These are phyloP conservation scores for Silurus aristotelis DNA, from an alignment of 2,797 vertebrate genomes.

Conservation along the genomic window DNA sequence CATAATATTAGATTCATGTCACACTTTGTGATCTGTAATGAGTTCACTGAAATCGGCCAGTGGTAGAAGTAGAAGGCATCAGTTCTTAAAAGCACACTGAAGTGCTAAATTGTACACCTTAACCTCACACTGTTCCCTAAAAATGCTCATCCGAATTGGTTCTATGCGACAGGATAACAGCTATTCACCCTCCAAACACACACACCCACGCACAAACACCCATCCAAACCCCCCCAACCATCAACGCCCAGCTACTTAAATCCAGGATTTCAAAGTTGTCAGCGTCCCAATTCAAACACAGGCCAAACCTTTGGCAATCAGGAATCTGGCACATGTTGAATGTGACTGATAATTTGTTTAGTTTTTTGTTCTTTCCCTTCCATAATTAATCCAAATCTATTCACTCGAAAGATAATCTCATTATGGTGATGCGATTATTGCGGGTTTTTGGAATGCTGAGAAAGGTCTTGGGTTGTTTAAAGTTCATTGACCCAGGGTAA, in stretches of 20 bases:
- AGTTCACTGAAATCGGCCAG: too few species aligned
- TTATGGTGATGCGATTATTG: not conserved
- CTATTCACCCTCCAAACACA: not conserved
- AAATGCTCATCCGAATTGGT: too few species aligned
- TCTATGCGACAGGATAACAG: not conserved
- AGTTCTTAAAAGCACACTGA: not conserved
- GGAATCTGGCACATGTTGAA: not conserved
- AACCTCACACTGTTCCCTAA: not conserved
- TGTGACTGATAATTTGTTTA: not conserved
- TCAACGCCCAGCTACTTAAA: not conserved
- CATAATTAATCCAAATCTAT: not conserved
- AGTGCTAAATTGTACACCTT: too few species aligned
- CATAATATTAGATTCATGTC: too few species aligned
- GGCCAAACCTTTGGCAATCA: not conserved
- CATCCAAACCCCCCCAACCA: too few species aligned
- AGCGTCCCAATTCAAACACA: not conserved
- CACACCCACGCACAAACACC: too few species aligned
- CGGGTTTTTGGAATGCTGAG: not conserved
- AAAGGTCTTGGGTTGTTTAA: not conserved
- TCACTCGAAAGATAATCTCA: not conserved
- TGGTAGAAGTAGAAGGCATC: not conserved
- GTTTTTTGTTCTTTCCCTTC: not conserved
- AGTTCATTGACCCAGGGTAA: too few species aligned
- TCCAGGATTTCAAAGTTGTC: not conserved
- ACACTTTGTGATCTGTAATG: too few species aligned